phyloP scores from a whole-genome alignment of 1,140 invertebrate species.

The Lepidurus couesii region DNA sequence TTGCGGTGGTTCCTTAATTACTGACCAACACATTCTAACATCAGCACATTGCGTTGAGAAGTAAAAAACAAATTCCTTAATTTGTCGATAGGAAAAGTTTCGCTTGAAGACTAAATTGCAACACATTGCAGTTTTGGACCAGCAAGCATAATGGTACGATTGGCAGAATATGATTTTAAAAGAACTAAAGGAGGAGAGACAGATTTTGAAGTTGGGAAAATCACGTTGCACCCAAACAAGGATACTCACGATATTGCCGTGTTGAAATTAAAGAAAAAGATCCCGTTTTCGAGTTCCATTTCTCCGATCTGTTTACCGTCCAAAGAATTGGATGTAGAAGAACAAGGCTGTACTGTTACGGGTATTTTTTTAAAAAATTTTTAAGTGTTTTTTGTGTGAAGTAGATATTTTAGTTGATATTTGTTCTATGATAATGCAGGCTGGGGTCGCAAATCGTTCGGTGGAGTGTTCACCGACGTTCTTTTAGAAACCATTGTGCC shows the following conservation, averaged over 20 bases:
- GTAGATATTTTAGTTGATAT: background rate
- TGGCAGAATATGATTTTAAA: conserved; percentile 44
- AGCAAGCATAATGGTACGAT: conserved; percentile 39
- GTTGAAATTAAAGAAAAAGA: conserved; percentile 37
- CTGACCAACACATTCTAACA: conserved; percentile 68
- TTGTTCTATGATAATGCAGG: conserved; percentile 45
- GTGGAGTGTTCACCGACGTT: conserved; percentile 50
- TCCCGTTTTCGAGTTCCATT: conserved; percentile 38
- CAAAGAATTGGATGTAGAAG: conserved; percentile 31
- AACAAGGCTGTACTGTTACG: conserved; percentile 34
- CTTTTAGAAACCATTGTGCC: conserved; percentile 55
- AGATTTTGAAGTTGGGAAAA: conserved; percentile 36
- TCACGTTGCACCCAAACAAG: conserved; percentile 39
- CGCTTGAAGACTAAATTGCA: background rate
- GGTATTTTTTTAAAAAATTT: too few relatives aligned
- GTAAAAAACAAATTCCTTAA: background rate
- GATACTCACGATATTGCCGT: conserved; percentile 44
- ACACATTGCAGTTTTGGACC: conserved; percentile 37
- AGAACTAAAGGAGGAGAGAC: conserved; percentile 35
- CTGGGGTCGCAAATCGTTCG: conserved; percentile 56
- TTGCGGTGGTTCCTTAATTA: conserved; percentile 72
- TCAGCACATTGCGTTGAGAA: conserved; percentile 63
- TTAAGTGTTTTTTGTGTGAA: background rate
- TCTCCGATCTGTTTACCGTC: conserved; percentile 46
- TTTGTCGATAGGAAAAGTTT: background rate